These are phyloP conservation scores for Spea hammondii DNA, from an alignment of 2,797 vertebrate genomes.

Conservation along the genomic window DNA sequence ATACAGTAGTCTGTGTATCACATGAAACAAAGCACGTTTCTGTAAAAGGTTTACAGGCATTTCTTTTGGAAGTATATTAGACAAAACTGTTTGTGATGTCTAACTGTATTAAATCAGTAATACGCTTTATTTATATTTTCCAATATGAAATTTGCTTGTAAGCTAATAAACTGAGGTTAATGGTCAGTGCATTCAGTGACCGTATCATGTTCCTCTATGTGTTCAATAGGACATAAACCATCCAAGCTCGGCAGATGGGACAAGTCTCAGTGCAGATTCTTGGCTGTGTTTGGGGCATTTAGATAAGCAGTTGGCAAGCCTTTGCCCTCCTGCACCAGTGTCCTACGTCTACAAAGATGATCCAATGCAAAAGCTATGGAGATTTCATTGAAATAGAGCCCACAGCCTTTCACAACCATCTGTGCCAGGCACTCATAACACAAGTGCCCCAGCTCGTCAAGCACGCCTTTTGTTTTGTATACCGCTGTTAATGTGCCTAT, in stretches of 20 bases:
- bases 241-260: slow-evolving; percentile 49
- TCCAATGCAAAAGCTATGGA: slow-evolving; percentile 60
- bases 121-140: neutral
- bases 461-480: slow-evolving; percentile 59
- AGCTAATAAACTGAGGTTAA: slow-evolving; percentile 48
- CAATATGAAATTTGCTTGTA: slow-evolving; percentile 18
- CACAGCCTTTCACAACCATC: slow-evolving; percentile 59
- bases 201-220: slow-evolving; percentile 23
- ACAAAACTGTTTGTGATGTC: neutral
- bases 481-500: slow-evolving; percentile 24
- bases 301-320: slow-evolving; percentile 54
- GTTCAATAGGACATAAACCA: slow-evolving; percentile 45
- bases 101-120: slow-evolving; percentile 6
- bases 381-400: slow-evolving; percentile 57
- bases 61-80: neutral
- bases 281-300: slow-evolving; percentile 50
- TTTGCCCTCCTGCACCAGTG: slow-evolving; percentile 49
- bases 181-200: slow-evolving; percentile 39
- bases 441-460: slow-evolving; percentile 60
- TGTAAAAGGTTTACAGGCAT: neutral
- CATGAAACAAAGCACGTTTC: too few species aligned
- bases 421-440: slow-evolving; percentile 61
- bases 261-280: slow-evolving; percentile 37
- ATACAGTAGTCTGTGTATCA: too few species aligned
- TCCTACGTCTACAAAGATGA: slow-evolving; percentile 50